Evolutionary conservation across 2,888 invertebrate genomes (phyloP), one percentile per base, ranked within the genome.

Genomic region (Apoderus coryli): DNA sequence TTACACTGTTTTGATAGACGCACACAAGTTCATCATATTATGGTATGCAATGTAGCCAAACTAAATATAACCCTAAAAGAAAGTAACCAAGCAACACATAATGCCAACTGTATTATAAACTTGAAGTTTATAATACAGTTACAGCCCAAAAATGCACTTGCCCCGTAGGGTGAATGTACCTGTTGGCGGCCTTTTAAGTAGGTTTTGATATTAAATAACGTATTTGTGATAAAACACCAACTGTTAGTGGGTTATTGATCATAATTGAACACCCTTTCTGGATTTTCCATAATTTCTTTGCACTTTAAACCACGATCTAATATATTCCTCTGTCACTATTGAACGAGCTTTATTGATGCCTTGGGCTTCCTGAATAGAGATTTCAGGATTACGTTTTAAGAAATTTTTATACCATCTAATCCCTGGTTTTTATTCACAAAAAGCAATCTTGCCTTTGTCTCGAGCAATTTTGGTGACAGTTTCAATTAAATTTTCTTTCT

Each of bases 321-420:
- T n/a, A n/a, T n/a, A n/a, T n/a, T n/a, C n/a, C n/a, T n/a, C n/a
- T n/a, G n/a, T n/a, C n/a, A n/a, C n/a, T n/a, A n/a, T n/a, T n/a
- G n/a, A n/a, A n/a, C 22, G 24, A 3, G 10, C 4, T 24, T 24
- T 24, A 24, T 3, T 24, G 13, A 24, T 24, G 11, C 24, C 24
- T 24, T 24, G 12, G 13, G 4, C 10, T 10, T 22, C 22, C 10
- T 10, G 10, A 22, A n/a, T n/a, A n/a, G n/a, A n/a, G n/a, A n/a
- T n/a, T n/a, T n/a, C 24, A 12, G 24, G 24, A 10, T 24, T 11
- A 3, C 24, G 24, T 24, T 24, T n/a, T 10, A 24, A 24, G 11
- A 24, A 24, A 24, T 11, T 24, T 24, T 24, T 24, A 11, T 24
- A 24, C 24, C 24, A 24, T 24, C 24, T 24, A 10, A 24, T 24